Evolutionary conservation across 1,140 invertebrate species (phyloP), one percentile per base, ranked within the genome.

Genomic region (Euura lappo): DNA sequence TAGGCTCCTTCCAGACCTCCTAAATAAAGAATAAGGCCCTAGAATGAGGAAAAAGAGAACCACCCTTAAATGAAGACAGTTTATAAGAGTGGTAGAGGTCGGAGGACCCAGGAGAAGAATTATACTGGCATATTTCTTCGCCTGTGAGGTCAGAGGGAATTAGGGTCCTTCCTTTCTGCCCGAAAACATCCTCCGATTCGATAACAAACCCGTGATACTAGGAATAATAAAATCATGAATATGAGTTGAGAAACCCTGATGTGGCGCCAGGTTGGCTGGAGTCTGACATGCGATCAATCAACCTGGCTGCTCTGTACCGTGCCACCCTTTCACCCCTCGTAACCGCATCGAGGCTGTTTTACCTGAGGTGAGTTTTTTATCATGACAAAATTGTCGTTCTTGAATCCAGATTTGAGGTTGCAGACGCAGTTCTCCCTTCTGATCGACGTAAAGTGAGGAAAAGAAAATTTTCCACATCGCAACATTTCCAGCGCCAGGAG

Each of bases 281-380:
- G 83, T 79, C 85, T 83, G 81, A 83, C 83, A 79, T 77, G 80
- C 86, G 84, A 87, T 86, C 84, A 87, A 87, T 86, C 86, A 86
- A 86, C 85, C 78, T 83, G 79, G 76, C 73, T 72, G 71, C 69
- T 72, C 73, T 77, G 75, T 78, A 78, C 78, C 75, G 72, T 80
- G 67, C 43, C 13, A 68, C 68, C 70, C 46, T 44, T 11, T 28
- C 44, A 3, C 10, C 66, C 5, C 44, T 8, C 10, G 8, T 42
- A 68, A 64, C 66, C 69, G 43, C 51, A 6, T 60, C 10, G 51
- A 4, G 71, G 78, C 77, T 78, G 78, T 80, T 78, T 78, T 77
- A 79, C 79, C 79, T 79, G 77, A 45, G 69, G 44, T 46, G 45
- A 60, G 51, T 60, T 60, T 28, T 28, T 28, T 28, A 28, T 28